Evolutionary conservation across 1,140 invertebrate species (phyloP), one percentile per base, ranked within the genome.

Genomic region (Subanguina moxae): DNA sequence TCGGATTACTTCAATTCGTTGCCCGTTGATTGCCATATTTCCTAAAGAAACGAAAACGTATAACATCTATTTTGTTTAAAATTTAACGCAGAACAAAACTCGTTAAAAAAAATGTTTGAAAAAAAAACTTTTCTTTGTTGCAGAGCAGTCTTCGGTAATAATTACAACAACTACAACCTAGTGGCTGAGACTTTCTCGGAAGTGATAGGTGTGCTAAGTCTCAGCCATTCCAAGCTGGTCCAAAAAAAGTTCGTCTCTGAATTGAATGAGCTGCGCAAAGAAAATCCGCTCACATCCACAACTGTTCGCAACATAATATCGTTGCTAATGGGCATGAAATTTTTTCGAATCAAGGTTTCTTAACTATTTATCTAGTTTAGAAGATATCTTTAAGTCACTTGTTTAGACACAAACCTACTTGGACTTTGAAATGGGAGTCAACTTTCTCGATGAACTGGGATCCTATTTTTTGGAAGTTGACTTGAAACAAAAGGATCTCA

Each of bases 301-400:
- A 92, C 90, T 17, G 93, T 91, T 0, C 93, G 97, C 77, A 91
- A 90, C 80, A 96, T 98, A 68, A 97, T 97, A 72, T 94, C 92
- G 32, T 86, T 99, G 32, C 84, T 99, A 13, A 98, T 97, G 93
- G 94, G 95, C 64, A 97, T 99, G 91, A 98, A 98, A 86, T 98
- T 97, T 85, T 97, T 98, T 83, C 87, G 94, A 67, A 89, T 92
- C 7, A 91, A 92, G 85, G 89, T 90, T 79, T 70, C 64, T 48
- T 13, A n/a, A 17, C 0, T 30, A 42, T 62, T 7, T 17, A 0
- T 21, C 17, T 19, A 21, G 8, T 32, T 30, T 30, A 3, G 27
- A n/a, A n/a, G n/a, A 61, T 28, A 61, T 56, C 9, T 56, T 23
- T 56, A 3, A 43, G 28, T 11, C 1, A 27, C 32, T 64, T 45